These are phyloP conservation scores for Drosophila kohkoa DNA, from an alignment of 1,140 invertebrate species.

Conservation along the genomic window DNA sequence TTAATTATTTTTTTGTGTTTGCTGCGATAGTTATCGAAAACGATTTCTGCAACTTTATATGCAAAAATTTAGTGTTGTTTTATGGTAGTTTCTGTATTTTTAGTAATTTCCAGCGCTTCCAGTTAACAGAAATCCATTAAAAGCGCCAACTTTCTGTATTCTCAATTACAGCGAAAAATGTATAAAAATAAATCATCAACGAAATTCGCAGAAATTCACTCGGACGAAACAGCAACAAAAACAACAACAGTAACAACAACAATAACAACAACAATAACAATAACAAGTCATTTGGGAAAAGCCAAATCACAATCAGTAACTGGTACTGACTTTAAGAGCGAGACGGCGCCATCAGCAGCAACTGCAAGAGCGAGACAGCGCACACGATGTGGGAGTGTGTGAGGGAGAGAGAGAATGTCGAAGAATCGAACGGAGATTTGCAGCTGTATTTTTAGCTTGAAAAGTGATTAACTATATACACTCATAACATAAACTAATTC, in stretches of 20 bases:
- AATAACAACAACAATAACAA: slow-evolving; percentile 11
- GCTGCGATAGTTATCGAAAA: too few species aligned
- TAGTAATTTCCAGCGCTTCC: slow-evolving; percentile 18
- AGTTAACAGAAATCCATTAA: slow-evolving; percentile 37
- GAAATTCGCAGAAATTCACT: slow-evolving; percentile 43
- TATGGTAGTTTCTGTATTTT: background rate
- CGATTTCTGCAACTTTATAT: slow-evolving; percentile 2
- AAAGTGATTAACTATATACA: too few species aligned
- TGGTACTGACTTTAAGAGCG: slow-evolving; percentile 6
- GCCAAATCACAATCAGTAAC: slow-evolving; percentile 30
- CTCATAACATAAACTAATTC: too few species aligned
- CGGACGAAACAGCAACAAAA: slow-evolving; percentile 17
- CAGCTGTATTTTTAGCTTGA: slow-evolving; percentile 9
- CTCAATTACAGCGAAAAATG: slow-evolving; percentile 45
- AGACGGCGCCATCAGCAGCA: background rate
- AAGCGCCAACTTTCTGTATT: slow-evolving; percentile 36
- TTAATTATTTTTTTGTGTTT: slow-evolving; percentile 1
- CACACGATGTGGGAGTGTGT: background rate
- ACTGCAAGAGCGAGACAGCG: background rate
- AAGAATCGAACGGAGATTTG: slow-evolving; percentile 8
- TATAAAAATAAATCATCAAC: slow-evolving; percentile 47
- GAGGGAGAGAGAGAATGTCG: background rate
- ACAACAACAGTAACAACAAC: slow-evolving; percentile 1
- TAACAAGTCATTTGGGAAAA: slow-evolving; percentile 36
- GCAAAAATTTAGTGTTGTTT: slow-evolving; percentile 8